Percentiles rank a stretch among this genome's conserved stretches.
Evolutionary conservation across 2,888 invertebrate genomes (phyloP).

Genomic region (Notodonta ziczac): DNA sequence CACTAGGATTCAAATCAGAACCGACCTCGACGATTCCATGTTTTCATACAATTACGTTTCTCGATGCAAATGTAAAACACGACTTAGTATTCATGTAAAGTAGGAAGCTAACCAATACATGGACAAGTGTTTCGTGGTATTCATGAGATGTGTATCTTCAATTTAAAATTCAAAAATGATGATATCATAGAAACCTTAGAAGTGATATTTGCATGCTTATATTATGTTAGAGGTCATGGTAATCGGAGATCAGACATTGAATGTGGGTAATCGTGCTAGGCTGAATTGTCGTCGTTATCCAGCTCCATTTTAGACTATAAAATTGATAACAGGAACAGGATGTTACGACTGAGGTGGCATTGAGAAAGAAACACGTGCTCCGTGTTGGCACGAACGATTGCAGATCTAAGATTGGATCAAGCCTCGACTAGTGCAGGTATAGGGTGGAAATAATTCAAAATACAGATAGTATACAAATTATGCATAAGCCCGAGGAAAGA

Average conservation of each 20-base stretch:
- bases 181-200: slow-evolving; percentile 48
- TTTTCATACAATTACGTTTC: slow-evolving; percentile 6
- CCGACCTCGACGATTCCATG: slow-evolving; percentile 8
- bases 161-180: slow-evolving; percentile 47
- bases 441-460: no score
- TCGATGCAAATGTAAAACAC: slow-evolving; percentile 30
- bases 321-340: slow-evolving; percentile 24
- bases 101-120: slow-evolving; percentile 39
- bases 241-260: slow-evolving; percentile 16
- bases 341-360: slow-evolving; percentile 16
- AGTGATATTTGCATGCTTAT: slow-evolving; percentile 21
- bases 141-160: slow-evolving; percentile 40
- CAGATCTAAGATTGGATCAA: no score
- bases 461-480: no score
- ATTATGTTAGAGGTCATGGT: slow-evolving; percentile 24
- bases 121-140: slow-evolving; percentile 28
- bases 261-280: slow-evolving; percentile 9
- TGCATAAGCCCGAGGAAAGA: no score
- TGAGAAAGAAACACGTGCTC: slow-evolving; percentile 12
- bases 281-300: slow-evolving; percentile 13
- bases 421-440: no score
- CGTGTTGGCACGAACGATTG: not conserved
- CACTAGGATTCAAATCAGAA: slow-evolving; percentile 8
- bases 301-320: slow-evolving; percentile 20
- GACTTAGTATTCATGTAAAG: slow-evolving; percentile 49